Evolutionary conservation across 2,113 vertebrate genomes (phyloP), one percentile per base, ranked within the genome.

Genomic region (Tinamus guttatus): DNA sequence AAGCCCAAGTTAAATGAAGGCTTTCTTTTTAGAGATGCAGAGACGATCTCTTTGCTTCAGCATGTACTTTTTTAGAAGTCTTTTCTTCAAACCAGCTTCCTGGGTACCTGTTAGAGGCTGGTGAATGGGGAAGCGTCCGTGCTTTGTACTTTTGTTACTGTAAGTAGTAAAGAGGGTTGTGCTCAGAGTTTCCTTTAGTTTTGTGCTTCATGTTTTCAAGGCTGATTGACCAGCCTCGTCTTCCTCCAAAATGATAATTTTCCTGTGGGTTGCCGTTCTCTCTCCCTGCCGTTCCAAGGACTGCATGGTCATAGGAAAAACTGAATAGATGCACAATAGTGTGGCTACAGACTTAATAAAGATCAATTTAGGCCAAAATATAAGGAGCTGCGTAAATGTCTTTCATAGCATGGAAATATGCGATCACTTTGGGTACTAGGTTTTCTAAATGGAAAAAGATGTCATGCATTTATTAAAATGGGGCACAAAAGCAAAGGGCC

Each of bases 291-390:
- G 41, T 93, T 89, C 91, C 87, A 87, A 67, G 85, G 41, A 28
- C 32, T 69, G 70, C 7, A 18, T 69, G 68, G 80, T 70, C 32
- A 15, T 89, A 87, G 92, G 93, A 93, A 92, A 89, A 96, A 81
- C 22, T 91, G 89, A 95, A 34, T 13, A n/a, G 69, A 13, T 45
- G 5, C 17, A 52, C 43, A 32, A 38, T n/a, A 27, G 73, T 18
- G 2, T 47, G 28, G 49, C 47, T 47, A 3, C 19, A 28, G 84
- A 6, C n/a, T 67, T 67, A 3, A 18, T 2, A 17, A 9, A 12
- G 56, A 24, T 24, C 38, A 17, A 22, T 20, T 3, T 11, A 68
- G 64, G 27, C 86, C 81, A 67, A 38, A 36, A 15, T 36, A 7
- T 38, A 81, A 85, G 80, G 58, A 75, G 56, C 65, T 2, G 4